Conservation (phyloP, 2,113 vertebrate species). For the Monarcha castaneiventris region DNA sequence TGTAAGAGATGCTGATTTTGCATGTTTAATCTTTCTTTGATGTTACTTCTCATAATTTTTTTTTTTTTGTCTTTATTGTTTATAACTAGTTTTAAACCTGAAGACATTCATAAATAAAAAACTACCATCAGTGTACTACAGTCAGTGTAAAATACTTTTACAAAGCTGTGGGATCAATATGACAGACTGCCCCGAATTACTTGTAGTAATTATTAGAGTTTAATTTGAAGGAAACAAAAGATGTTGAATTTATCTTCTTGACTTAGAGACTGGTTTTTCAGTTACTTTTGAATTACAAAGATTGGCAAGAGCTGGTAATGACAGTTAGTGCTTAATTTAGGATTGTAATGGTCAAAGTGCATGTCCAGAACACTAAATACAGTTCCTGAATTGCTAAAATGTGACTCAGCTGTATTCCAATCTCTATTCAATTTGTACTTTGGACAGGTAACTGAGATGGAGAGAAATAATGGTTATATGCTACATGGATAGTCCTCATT, state of each 20-base stretch:
- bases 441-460: not conserved
- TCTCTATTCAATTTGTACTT: constrained; percentile 11
- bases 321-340: not conserved
- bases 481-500: not conserved
- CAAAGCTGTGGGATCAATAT: not conserved
- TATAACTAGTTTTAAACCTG: not conserved
- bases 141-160: not conserved
- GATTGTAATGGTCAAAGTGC: not conserved
- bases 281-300: not conserved
- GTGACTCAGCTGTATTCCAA: not conserved
- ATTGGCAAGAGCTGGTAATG: not conserved
- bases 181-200: not conserved
- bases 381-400: not conserved
- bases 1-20: not conserved
- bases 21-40: not conserved
- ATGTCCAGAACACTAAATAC: not conserved
- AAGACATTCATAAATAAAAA: not conserved
- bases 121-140: rapidly evolving
- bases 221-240: constrained; percentile 27
- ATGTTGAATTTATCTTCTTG: not conserved
- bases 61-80: not conserved
- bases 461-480: not conserved
- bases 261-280: not conserved
- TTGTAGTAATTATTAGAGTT: not conserved
- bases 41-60: not conserved